Evolutionary conservation across 2,797 vertebrate species (phyloP).

Genomic region (Octomys mimax): DNA sequence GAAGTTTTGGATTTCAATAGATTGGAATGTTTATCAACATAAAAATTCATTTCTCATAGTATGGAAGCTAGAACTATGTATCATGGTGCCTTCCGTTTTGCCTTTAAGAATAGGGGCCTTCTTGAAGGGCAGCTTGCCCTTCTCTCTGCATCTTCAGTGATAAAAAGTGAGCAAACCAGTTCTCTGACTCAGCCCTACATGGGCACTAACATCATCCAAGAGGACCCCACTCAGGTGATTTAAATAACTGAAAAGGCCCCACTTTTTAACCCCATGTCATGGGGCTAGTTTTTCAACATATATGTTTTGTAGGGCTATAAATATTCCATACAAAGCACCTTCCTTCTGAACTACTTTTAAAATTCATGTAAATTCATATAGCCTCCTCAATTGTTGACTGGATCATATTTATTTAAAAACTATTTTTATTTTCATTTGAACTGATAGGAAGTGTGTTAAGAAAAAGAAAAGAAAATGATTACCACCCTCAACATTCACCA

Average conservation of each 20-base stretch:
- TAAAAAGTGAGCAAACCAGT: background rate
- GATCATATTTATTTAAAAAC: background rate
- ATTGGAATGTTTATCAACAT: background rate
- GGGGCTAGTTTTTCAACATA: background rate
- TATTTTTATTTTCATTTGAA: background rate
- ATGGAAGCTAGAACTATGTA: background rate
- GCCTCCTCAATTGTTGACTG: background rate
- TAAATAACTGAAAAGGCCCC: background rate
- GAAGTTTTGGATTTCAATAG: background rate
- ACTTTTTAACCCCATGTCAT: background rate
- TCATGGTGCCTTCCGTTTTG: too few relatives aligned
- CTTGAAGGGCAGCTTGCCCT: too few relatives aligned
- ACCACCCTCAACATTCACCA: background rate
- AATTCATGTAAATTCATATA: background rate
- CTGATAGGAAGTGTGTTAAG: background rate
- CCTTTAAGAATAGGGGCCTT: background rate
- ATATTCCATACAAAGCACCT: background rate
- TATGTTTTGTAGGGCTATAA: too few relatives aligned
- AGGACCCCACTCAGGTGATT: background rate
- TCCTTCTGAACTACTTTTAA: background rate
- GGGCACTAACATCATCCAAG: background rate
- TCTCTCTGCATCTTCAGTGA: background rate
- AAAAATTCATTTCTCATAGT: background rate
- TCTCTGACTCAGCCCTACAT: too few relatives aligned
- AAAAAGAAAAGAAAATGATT: background rate